Evolutionary conservation across 2,888 invertebrate genomes (phyloP), one percentile per base, ranked within the genome.

Genomic region (Thereva nobilitata): DNA sequence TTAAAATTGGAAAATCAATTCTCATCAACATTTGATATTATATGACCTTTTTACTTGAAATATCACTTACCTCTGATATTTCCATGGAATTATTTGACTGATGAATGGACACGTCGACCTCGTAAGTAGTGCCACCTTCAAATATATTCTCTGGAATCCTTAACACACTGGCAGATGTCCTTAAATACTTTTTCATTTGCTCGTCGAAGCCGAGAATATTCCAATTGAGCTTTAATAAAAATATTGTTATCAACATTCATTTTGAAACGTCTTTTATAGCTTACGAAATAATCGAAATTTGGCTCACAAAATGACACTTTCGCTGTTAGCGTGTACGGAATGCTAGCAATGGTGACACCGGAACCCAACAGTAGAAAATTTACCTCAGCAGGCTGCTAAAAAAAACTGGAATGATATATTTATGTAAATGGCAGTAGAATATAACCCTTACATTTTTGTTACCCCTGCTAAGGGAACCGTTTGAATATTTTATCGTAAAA

Each of bases 401-500:
- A 47, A 37, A 42, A 9, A 47, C 49, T 49, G 7, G 9, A 37
- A 38, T 7, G 12, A 10, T 47, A 10, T 10, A 10, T 47, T 47
- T 47, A 47, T n/a, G 5, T n/a, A 9, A 23, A 47, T 9, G 6
- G 6, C 4, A 47, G 5, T 3, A 6, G 9, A 10, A 6, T 47
- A n/a, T 10, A 40, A 10, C 3, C 7, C n/a, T 34, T 37, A 59
- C 59, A 9, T 38, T 49, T 10, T 38, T 10, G 10, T 38, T 23
- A 47, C 9, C 12, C 5, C 7, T 35, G 3, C 3, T 12, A 9
- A 35, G 2, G n/a, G 42, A 35, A 1, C 49, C 38, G 5, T 34
- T 38, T 10, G 49, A 49, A 5, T 59, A 59, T 40, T 59, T 59
- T 5, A 59, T 59, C 10, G 59, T 47, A 23, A 59, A 59, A 47